Base-by-base conservation (phyloP, 1,140 invertebrate genomes). In the Drosophila ambigua region DNA sequence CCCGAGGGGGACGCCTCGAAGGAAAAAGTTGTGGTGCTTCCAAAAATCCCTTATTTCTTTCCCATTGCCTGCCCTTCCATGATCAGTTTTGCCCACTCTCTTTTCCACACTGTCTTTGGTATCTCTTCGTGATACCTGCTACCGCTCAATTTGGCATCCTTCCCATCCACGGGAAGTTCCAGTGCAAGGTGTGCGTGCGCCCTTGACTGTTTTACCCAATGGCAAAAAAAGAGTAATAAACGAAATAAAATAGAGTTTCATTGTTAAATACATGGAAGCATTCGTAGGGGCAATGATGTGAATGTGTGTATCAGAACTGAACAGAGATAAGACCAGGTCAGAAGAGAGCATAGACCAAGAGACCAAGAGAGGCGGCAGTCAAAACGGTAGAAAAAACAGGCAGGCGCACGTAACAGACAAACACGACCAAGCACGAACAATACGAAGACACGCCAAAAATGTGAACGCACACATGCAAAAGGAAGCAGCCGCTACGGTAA, bases 381-480 rank as follows among this genome's bases (percentile, higher is more conserved):
- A 59, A 61, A 76, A 76, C 44, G 45, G 49, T 74, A 68, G 58
- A 82, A 66, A 76, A 84, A 80, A 49, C 57, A 55, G 77, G 41
- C 31, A 55, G 77, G 41, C 31, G 9, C 31, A 35, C 35, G 35
- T 11, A 39, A 5, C 35, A 39, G 35, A 39, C 35, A 39, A 39
- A 39, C 75, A 75, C 75, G 55, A 69, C 41, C 28, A 46, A 50
- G 58, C 69, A 54, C 57, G 61, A 69, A 66, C 60, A 35, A 74
- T 73, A 48, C 62, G 58, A 57, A 59, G 55, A 72, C 76, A 77
- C 66, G 45, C 64, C 45, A 51, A 75, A 80, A 80, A 62, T 66
- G 58, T 49, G 24, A 72, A 45, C 60, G 51, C 43, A 55, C 44
- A 61, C 58, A 55, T 61, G 49, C 58, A 63, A 71, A 63, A 16